phyloP scores from a whole-genome alignment of 1,140 invertebrate species.

The Hycleus phaleratus region DNA sequence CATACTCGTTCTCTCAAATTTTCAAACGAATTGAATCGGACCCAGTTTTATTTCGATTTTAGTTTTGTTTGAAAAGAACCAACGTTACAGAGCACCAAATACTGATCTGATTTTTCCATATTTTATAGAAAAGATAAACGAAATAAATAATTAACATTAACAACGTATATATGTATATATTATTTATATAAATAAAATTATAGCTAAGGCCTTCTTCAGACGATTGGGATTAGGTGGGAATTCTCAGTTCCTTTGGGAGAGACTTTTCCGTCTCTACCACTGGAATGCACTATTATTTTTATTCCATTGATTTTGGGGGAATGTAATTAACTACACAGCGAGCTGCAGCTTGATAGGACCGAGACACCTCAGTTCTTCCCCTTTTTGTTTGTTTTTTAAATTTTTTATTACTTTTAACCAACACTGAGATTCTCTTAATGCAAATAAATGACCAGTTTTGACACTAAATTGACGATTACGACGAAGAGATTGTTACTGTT shows the following conservation, averaged over 20 bases:
- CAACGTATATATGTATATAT: too few species aligned
- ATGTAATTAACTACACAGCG: conserved; percentile 27
- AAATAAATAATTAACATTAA: too few species aligned
- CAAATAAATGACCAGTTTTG: conserved; percentile 2
- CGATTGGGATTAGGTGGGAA: not conserved
- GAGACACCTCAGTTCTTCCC: conserved; percentile 4
- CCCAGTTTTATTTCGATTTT: too few species aligned
- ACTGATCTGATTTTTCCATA: conserved; percentile 11
- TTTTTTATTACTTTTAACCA: too few species aligned
- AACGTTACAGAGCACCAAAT: conserved; percentile 32
- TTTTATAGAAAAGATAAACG: too few species aligned
- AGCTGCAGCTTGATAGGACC: conserved; percentile 27
- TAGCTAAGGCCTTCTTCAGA: conserved; percentile 25
- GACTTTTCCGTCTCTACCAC: conserved; percentile 9
- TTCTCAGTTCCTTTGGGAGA: conserved; percentile 11
- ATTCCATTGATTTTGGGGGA: conserved; percentile 7
- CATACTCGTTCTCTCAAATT: conserved; percentile 11
- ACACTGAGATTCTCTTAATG: conserved; percentile 15
- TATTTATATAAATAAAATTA: not conserved
- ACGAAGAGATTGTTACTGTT: not conserved
- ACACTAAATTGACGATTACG: not conserved
- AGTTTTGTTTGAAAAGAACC: conserved; percentile 11
- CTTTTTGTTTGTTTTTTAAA: not conserved
- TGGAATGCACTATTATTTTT: conserved; percentile 22
- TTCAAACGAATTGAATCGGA: conserved; percentile 18